A percentile compares a stretch with the other conserved stretches of the same genome.
Conservation (phyloP, 2,888 invertebrate species). For the Drosophila pseudotakahashii region DNA sequence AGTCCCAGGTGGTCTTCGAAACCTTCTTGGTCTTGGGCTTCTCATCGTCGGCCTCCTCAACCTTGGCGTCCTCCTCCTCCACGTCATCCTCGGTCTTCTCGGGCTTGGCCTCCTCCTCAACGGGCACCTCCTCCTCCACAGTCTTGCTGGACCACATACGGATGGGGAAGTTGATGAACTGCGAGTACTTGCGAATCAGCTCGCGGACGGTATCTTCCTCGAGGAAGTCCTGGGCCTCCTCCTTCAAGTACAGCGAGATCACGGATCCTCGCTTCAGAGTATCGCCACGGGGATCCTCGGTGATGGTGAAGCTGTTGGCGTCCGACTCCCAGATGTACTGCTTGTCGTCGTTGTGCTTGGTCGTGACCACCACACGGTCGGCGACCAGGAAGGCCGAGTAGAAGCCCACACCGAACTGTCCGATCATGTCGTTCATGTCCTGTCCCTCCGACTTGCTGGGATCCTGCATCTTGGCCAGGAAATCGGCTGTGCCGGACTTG, state of each 20-base stretch:
- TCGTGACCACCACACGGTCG: slow-evolving; percentile 96
- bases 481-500: slow-evolving; percentile 98
- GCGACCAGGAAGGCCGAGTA: slow-evolving; percentile 99
- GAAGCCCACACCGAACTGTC: slow-evolving; percentile 99
- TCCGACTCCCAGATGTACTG: slow-evolving; percentile 99
- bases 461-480: slow-evolving; percentile 95
- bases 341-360: slow-evolving; percentile 96
- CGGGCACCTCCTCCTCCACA: slow-evolving; percentile 90
- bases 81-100: slow-evolving; percentile 85
- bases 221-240: slow-evolving; percentile 98
- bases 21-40: slow-evolving; percentile 94
- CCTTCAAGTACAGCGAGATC: slow-evolving; percentile 94
- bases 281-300: slow-evolving; percentile 96
- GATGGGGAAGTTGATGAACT: slow-evolving; percentile 99
- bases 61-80: slow-evolving; percentile 86
- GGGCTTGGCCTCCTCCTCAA: slow-evolving; percentile 86
- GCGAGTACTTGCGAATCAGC: slow-evolving; percentile 98
- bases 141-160: slow-evolving; percentile 94
- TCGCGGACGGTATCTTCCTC: slow-evolving; percentile 95
- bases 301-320: slow-evolving; percentile 94
- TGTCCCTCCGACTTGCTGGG: slow-evolving; percentile 85
- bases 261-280: slow-evolving; percentile 95
- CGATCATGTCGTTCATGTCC: slow-evolving; percentile 98
- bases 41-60: slow-evolving; percentile 88
- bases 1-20: slow-evolving; percentile 98